Conservation (phyloP, 1,140 invertebrate species). For the Bombus ignitus region DNA sequence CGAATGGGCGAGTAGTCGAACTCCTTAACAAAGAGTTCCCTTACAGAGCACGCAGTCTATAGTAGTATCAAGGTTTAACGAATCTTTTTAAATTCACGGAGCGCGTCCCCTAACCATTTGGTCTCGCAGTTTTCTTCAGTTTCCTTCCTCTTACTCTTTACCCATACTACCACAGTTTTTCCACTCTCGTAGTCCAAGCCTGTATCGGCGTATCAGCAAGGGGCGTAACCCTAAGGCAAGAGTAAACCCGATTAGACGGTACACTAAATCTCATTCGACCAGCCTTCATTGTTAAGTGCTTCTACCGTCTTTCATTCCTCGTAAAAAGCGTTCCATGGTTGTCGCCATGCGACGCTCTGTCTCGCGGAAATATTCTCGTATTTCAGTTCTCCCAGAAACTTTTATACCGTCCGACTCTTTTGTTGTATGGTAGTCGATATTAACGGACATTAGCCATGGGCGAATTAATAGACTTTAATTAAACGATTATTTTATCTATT, state of each 20-base stretch:
- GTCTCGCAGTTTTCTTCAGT: slow-evolving; percentile 22
- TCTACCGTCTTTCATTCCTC: slow-evolving; percentile 42
- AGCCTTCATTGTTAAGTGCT: slow-evolving; percentile 65
- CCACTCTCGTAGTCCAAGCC: background rate
- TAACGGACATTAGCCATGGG: background rate
- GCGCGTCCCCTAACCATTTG: slow-evolving; percentile 33
- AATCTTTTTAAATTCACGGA: slow-evolving; percentile 61
- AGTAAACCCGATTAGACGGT: slow-evolving; percentile 69
- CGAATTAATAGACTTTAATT: background rate
- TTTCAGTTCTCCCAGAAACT: background rate
- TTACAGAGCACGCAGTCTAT: background rate
- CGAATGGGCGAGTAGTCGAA: slow-evolving; percentile 8
- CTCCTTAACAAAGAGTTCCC: slow-evolving; percentile 33
- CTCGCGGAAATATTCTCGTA: slow-evolving; percentile 24
- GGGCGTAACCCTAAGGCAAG: slow-evolving; percentile 54
- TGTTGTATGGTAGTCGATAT: background rate
- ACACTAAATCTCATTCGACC: slow-evolving; percentile 71
- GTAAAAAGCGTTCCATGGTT: slow-evolving; percentile 37
- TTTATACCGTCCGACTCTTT: background rate
- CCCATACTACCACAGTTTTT: background rate
- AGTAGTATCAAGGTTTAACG: slow-evolving; percentile 48
- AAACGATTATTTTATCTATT: background rate
- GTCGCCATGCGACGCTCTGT: slow-evolving; percentile 40
- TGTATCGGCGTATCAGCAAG: slow-evolving; percentile 47
- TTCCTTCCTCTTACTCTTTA: slow-evolving; percentile 10